These are phyloP conservation scores for Propithecus coquereli DNA, from an alignment of 2,113 vertebrate species.

Conservation along the genomic window DNA sequence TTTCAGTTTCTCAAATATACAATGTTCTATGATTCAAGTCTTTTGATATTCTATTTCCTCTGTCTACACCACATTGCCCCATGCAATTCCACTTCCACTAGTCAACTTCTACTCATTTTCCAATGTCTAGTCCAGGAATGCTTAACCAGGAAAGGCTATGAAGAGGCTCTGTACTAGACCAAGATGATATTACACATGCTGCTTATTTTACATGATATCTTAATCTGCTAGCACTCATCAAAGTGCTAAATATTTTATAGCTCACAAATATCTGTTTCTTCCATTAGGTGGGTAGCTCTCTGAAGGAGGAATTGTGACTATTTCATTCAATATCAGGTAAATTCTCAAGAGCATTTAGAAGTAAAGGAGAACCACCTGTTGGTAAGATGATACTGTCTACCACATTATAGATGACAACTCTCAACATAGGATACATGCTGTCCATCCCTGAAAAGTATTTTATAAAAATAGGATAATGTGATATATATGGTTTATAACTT, in stretches of 20 bases:
- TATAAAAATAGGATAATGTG: neutral
- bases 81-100: neutral
- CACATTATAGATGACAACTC: neutral
- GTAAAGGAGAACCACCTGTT: neutral
- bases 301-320: neutral
- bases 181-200: neutral
- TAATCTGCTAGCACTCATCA: neutral
- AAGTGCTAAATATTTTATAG: neutral
- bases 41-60: neutral
- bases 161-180: neutral
- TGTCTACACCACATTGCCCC: neutral
- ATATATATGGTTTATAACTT: neutral
- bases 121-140: neutral
- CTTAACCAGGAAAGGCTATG: neutral
- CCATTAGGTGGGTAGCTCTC: neutral
- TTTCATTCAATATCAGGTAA: neutral
- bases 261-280: neutral
- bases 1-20: neutral
- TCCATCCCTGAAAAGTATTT: neutral
- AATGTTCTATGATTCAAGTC: neutral
- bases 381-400: neutral
- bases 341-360: neutral
- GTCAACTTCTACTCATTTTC: neutral
- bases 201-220: neutral
- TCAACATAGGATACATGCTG: neutral